These are phyloP conservation scores for Peromyscus leucopus DNA, from an alignment of 2,113 vertebrate genomes.

Conservation along the genomic window DNA sequence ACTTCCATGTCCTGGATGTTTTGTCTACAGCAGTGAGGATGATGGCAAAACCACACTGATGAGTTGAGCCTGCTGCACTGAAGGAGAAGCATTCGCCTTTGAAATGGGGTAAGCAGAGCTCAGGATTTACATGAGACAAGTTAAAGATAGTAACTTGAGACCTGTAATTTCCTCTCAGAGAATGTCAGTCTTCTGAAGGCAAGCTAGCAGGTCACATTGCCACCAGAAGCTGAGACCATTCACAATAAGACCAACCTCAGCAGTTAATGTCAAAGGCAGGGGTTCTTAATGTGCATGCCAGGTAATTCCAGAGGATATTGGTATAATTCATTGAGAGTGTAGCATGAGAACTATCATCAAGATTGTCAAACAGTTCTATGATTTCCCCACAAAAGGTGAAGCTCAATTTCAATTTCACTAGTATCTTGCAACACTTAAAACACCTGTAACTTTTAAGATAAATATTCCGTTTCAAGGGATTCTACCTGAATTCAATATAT, in stretches of 20 bases:
- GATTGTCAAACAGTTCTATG: background rate
- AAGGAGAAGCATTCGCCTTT: conserved; percentile 25
- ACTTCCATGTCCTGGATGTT: conserved; percentile 2
- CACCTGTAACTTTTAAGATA: background rate
- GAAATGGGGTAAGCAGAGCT: conserved; percentile 37
- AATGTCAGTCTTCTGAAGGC: conserved; percentile 51
- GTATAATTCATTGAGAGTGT: background rate
- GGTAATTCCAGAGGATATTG: background rate
- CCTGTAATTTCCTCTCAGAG: conserved; percentile 29
- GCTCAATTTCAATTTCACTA: background rate
- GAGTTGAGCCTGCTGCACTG: background rate
- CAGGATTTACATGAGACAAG: conserved; percentile 40
- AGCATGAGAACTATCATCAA: background rate
- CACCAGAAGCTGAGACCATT: conserved; percentile 1
- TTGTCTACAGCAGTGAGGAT: background rate
- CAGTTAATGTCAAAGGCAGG: background rate
- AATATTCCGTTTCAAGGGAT: conserved; percentile 26
- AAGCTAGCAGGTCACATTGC: background rate
- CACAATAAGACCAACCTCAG: conserved; percentile 28
- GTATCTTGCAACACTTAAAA: conserved; percentile 1
- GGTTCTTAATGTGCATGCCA: background rate
- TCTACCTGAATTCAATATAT: background rate
- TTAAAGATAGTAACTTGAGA: conserved; percentile 12
- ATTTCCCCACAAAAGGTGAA: background rate
- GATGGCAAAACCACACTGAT: conserved; percentile 42